Percentiles rank a stretch among this genome's conserved stretches.
Evolutionary conservation across 2,888 invertebrate species (phyloP).

Genomic region (Gastrophysa polygoni): DNA sequence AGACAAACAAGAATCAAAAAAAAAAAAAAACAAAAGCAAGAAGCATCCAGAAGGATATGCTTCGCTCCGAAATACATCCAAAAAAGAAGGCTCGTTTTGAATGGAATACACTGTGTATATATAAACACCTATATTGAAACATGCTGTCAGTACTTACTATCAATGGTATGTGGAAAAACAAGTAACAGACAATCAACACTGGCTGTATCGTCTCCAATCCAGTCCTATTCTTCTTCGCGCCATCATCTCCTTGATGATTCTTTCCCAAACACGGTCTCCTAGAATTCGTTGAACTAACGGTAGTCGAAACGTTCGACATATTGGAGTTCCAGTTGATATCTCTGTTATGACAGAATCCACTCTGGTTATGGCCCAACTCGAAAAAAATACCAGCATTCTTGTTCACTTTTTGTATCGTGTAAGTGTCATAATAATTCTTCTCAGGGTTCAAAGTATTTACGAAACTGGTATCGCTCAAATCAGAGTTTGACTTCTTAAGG

Average conservation of each 20-base stretch:
- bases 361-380: slow-evolving; percentile 18
- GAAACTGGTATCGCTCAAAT: slow-evolving; percentile 54
- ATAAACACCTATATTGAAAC: not conserved
- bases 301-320: slow-evolving; percentile 60
- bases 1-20: no score
- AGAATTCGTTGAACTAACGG: slow-evolving; percentile 64
- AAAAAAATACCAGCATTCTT: slow-evolving; percentile 35
- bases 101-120: not conserved
- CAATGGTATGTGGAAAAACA: slow-evolving; percentile 65
- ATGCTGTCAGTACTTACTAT: slow-evolving; percentile 60
- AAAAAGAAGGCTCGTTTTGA: no score
- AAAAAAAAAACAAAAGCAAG: no score
- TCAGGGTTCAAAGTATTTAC: slow-evolving; percentile 41
- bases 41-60: no score
- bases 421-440: slow-evolving; percentile 53
- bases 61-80: no score
- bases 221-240: slow-evolving; percentile 50
- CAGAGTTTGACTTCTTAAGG: slow-evolving; percentile 55
- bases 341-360: slow-evolving; percentile 36
- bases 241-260: slow-evolving; percentile 41
- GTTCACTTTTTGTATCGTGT: slow-evolving; percentile 46
- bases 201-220: slow-evolving; percentile 60
- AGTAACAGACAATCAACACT: slow-evolving; percentile 64
- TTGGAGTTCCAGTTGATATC: slow-evolving; percentile 38
- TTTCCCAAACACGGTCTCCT: slow-evolving; percentile 59